Evolutionary conservation across 2,113 vertebrate genomes (phyloP).

Genomic region (Orientallactaga bullata): DNA sequence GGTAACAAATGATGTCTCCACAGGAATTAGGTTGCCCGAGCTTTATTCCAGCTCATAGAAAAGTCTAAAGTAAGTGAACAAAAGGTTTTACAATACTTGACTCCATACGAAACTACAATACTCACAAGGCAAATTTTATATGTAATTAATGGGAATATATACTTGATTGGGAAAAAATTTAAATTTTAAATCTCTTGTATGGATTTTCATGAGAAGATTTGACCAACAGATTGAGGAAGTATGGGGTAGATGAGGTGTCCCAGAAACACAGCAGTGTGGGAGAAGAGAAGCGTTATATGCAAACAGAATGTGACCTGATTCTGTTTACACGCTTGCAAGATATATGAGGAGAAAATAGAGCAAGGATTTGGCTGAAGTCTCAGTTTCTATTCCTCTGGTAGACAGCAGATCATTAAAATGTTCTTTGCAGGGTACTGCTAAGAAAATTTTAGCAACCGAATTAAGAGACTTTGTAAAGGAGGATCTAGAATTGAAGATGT

Average conservation of each 20-base stretch:
- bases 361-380: background rate
- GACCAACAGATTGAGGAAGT: background rate
- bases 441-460: background rate
- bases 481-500: background rate
- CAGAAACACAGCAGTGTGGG: background rate
- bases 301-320: background rate
- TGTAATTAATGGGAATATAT: background rate
- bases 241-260: background rate
- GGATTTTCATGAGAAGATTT: background rate
- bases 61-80: background rate
- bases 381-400: background rate
- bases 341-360: background rate
- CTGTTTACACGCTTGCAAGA: background rate
- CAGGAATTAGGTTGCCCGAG: background rate
- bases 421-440: background rate
- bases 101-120: background rate
- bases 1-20: background rate
- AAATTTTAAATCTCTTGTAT: background rate
- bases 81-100: background rate
- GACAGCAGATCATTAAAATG: background rate
- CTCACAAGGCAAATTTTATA: background rate
- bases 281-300: background rate
- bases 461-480: background rate
- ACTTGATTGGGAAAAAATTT: background rate
- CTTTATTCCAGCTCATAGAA: background rate